Conservation (phyloP, 2,888 invertebrate species). For the Saturnia japonica region DNA sequence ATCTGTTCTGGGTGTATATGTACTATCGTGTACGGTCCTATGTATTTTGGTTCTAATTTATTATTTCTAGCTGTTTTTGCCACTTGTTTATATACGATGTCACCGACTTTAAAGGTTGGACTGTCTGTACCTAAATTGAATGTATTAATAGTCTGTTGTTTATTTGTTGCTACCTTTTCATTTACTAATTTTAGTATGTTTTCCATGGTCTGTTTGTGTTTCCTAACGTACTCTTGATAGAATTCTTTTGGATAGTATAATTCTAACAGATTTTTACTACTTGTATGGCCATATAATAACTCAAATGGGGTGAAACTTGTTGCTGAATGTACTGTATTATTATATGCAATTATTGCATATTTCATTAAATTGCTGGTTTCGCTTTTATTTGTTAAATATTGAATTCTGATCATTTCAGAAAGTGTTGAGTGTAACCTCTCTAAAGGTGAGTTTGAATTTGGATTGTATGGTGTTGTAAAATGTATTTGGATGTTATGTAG, state of each 20-base stretch:
- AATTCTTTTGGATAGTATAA: conserved; percentile 55
- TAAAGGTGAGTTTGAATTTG: conserved; percentile 30
- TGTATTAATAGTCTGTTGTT: conserved; percentile 27
- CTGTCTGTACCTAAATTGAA: conserved; percentile 28
- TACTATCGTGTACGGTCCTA: no score
- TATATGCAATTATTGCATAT: conserved; percentile 35
- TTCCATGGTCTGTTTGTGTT: conserved; percentile 68
- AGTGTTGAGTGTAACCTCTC: conserved; percentile 25
- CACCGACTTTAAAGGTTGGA: no score
- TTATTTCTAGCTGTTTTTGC: no score
- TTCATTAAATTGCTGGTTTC: conserved; percentile 30
- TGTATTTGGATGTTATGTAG: conserved; percentile 32
- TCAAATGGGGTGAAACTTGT: conserved; percentile 38
- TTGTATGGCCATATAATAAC: conserved; percentile 39
- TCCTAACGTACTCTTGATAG: conserved; percentile 86
- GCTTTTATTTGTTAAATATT: conserved; percentile 33
- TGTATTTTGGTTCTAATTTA: no score
- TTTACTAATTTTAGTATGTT: conserved; percentile 29
- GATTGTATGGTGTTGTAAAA: conserved; percentile 33
- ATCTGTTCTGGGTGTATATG: no score
- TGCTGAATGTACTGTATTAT: conserved; percentile 36
- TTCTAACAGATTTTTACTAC: conserved; percentile 38
- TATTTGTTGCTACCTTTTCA: conserved; percentile 24
- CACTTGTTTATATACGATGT: no score
- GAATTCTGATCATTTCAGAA: conserved; percentile 31